Base-by-base conservation (phyloP, 2,113 vertebrate genomes). In the Chascanopsetta lugubris region DNA sequence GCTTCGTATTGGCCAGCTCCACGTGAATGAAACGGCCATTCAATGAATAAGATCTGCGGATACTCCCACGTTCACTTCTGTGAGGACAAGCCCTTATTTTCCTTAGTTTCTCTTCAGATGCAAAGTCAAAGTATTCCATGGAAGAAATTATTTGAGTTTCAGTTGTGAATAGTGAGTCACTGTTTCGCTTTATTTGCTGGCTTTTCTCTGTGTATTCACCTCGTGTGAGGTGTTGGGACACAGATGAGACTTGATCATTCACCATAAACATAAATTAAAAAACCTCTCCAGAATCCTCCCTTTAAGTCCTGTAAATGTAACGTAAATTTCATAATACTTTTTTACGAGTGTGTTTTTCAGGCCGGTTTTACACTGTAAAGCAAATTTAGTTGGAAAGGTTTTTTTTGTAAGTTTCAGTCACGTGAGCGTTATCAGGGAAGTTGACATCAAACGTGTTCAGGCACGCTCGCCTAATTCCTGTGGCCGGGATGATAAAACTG, bases 371-470 rank as follows among this genome's bases (percentile, higher is more conserved):
- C 1, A 5, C 11, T 12, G 29, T 12, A 17, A 30, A 8, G n/a
- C n/a, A 15, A 1, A 11, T 27, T 18, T 51, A 15, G 51, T 58
- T 63, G 8, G 8, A 32, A 53, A 6, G 21, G 17, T 58, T 50
- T 55, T 74, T 69, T 45, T 0, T 29, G 3, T n/a, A n/a, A n/a
- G 3, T 38, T 30, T 60, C 42, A 30, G 53, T 51, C 60, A 40
- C 2, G 1, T 34, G 18, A 60, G 17, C n/a, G 0, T 0, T 56
- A 43, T 12, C 0, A 8, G 51, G 50, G 30, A 69, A 21, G 43
- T 64, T 22, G 45, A 50, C 24, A 72, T 69, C 13, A 67, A 64
- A 84, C 83, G 13, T 76, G 80, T 73, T 46, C 0, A 20, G 61
- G 25, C 85, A 79, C 2, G 87, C 51, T 46, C 0, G 7, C 18